Evolutionary conservation across 2,113 vertebrate genomes (phyloP).

Genomic region (Aphelocoma coerulescens): DNA sequence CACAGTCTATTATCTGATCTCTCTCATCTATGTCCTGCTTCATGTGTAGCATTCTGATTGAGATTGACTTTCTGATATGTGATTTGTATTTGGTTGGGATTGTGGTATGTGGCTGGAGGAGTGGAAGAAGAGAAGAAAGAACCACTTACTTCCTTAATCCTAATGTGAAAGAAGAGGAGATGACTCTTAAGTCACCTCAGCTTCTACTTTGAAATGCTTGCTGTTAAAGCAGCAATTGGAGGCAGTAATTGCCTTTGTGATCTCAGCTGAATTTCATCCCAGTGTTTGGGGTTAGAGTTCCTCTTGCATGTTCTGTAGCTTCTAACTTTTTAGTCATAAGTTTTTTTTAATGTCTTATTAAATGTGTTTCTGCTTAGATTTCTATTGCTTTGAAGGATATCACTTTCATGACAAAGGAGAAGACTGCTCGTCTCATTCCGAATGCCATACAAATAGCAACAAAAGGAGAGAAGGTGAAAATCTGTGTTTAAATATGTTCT

Average conservation of each 20-base stretch:
- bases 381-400: slow-evolving; percentile 83
- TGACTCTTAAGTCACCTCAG: background rate
- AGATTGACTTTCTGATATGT: background rate
- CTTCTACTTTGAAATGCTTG: background rate
- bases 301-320: background rate
- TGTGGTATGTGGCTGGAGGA: background rate
- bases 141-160: background rate
- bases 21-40: background rate
- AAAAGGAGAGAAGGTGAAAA: slow-evolving; percentile 83
- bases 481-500: background rate
- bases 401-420: slow-evolving; percentile 85
- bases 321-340: background rate
- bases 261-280: background rate
- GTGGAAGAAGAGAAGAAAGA: background rate
- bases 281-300: background rate
- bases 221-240: background rate
- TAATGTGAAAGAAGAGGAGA: background rate
- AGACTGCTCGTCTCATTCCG: slow-evolving; percentile 89
- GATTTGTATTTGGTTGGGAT: background rate
- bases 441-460: slow-evolving; percentile 91
- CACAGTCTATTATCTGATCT: background rate
- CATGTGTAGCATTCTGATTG: fast-evolving
- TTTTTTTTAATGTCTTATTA: background rate
- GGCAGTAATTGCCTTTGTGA: background rate
- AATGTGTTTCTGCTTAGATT: slow-evolving; percentile 75